Conservation (phyloP, 2,888 invertebrate species). For the Phaonia tiefii region DNA sequence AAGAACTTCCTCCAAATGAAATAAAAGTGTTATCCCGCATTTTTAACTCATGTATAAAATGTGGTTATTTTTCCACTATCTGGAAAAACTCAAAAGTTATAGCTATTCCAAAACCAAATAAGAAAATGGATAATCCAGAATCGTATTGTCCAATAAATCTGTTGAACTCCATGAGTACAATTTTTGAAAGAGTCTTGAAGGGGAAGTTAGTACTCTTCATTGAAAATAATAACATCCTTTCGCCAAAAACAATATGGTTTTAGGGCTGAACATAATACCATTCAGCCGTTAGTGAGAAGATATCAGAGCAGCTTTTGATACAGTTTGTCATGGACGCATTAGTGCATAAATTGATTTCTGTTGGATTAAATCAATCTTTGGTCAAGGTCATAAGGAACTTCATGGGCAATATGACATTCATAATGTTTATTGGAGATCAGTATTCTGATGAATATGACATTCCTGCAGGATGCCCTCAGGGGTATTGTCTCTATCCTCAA, state of each 20-base stretch:
- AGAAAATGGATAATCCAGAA: too few species aligned
- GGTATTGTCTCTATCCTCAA: neutral
- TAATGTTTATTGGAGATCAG: too few species aligned
- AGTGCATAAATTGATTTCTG: neutral
- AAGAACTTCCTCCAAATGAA: neutral
- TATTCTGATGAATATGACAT: too few species aligned
- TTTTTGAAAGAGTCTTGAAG: too few species aligned
- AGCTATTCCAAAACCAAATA: conserved; percentile 49
- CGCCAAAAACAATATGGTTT: too few species aligned
- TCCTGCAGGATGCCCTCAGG: too few species aligned
- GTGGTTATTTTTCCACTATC: conserved; percentile 34
- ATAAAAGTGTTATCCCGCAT: too few species aligned
- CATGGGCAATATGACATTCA: neutral
- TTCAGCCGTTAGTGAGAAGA: conserved; percentile 10
- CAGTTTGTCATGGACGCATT: conserved; percentile 2
- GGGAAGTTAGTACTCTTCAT: conserved; percentile 34
- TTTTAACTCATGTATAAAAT: neutral
- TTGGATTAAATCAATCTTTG: neutral
- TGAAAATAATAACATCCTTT: conserved; percentile 17
- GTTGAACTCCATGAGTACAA: too few species aligned
- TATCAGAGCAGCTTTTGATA: neutral
- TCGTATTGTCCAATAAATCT: too few species aligned
- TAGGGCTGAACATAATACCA: conserved; percentile 22
- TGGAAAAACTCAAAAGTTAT: conserved; percentile 57
- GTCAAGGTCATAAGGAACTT: neutral